Evolutionary conservation across 1,140 invertebrate genomes (phyloP).

Genomic region (Trypoxylus dichotomus): DNA sequence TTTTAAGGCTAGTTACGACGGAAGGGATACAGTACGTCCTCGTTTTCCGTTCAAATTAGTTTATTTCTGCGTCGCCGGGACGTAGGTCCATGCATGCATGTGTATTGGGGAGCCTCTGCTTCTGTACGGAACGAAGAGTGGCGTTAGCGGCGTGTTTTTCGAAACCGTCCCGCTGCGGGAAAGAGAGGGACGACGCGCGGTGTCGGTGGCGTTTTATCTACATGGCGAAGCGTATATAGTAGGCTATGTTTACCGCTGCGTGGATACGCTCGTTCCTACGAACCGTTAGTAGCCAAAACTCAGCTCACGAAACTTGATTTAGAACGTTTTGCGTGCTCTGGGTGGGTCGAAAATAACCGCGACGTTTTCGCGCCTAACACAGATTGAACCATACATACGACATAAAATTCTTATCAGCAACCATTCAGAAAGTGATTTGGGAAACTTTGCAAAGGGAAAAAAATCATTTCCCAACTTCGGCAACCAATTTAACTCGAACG

Average conservation of each 20-base stretch:
- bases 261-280: too few relatives aligned
- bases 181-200: conserved; percentile 38
- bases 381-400: background rate
- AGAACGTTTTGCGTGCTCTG: conserved; percentile 33
- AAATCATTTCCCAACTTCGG: background rate
- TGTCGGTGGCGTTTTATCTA: conserved; percentile 30
- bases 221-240: conserved; percentile 26
- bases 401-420: too few relatives aligned
- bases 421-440: too few relatives aligned
- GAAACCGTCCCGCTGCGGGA: conserved; percentile 35
- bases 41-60: conserved; percentile 15
- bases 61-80: conserved; percentile 7
- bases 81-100: conserved; percentile 36
- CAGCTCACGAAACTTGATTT: conserved; percentile 43
- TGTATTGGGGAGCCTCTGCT: background rate
- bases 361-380: background rate
- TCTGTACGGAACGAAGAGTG: conserved; percentile 24
- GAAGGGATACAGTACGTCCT: conserved; percentile 17
- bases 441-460: too few relatives aligned
- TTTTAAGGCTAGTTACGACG: conserved; percentile 42
- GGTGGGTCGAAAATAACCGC: conserved; percentile 26
- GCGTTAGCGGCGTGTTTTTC: conserved; percentile 31
- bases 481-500: background rate
- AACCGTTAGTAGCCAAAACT: conserved; percentile 46
- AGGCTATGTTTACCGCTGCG: conserved; percentile 43